These are phyloP conservation scores for Poicephalus gulielmi DNA, from an alignment of 2,113 vertebrate genomes.

Conservation along the genomic window DNA sequence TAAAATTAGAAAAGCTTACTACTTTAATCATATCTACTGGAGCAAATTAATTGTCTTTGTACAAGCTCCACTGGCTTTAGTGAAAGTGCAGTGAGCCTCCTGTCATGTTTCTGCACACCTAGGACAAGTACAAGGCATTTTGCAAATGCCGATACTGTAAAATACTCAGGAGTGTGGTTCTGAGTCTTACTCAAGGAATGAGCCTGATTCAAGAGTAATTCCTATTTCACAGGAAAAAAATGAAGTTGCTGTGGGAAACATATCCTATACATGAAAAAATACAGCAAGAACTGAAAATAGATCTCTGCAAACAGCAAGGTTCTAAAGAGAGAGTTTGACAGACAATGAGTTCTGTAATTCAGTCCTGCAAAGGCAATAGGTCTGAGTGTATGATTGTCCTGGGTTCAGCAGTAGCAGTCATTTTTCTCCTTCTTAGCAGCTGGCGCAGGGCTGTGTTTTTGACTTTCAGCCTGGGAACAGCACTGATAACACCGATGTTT, in stretches of 20 bases:
- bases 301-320: not conserved
- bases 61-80: not conserved
- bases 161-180: not conserved
- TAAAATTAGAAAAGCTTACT: slow-evolving; percentile 27
- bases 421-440: no score
- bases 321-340: not conserved
- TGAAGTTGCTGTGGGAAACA: not conserved
- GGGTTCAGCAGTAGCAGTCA: no score
- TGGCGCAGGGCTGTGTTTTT: no score
- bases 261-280: not conserved
- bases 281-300: not conserved
- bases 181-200: not conserved
- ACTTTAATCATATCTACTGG: not conserved
- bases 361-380: not conserved
- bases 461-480: no score
- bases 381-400: not conserved
- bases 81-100: not conserved
- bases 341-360: not conserved
- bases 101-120: not conserved
- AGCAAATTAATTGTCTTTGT: not conserved
- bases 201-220: not conserved
- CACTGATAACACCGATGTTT: no score
- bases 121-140: not conserved
- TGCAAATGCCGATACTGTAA: not conserved
- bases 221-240: not conserved